A percentile compares a stretch with the other conserved stretches of the same genome.
phyloP scores from a whole-genome alignment of 2,797 vertebrate genomes.

The Cephalopachus bancanus region DNA sequence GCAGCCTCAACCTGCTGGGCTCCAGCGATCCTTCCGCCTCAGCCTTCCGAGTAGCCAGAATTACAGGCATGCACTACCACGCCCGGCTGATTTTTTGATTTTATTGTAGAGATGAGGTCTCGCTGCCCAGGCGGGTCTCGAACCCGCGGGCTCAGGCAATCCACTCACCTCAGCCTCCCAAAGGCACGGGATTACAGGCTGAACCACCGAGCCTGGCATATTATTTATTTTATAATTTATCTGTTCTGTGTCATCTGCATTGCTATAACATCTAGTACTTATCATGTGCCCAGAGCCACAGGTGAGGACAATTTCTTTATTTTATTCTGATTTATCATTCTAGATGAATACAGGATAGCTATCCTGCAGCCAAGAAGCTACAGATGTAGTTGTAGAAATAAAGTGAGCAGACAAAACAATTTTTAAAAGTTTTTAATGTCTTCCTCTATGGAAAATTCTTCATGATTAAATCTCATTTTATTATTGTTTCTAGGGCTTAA shows the following conservation, averaged over 20 bases:
- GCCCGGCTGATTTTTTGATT: too few species aligned
- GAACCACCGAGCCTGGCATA: background rate
- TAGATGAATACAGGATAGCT: background rate
- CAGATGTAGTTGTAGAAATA: background rate
- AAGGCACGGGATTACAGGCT: too few species aligned
- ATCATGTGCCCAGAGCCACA: background rate
- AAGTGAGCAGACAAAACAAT: background rate
- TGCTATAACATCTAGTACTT: background rate
- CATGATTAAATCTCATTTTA: slow-evolving; percentile 29
- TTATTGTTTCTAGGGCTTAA: background rate
- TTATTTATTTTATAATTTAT: background rate
- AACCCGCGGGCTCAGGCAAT: too few species aligned
- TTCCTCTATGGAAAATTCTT: background rate
- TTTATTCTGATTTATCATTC: background rate
- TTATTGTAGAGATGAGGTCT: too few species aligned
- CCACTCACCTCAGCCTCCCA: too few species aligned
- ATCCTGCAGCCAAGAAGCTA: background rate
- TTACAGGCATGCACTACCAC: too few species aligned
- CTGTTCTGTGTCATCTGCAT: background rate
- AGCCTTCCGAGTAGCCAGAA: too few species aligned
- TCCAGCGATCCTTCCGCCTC: too few species aligned
- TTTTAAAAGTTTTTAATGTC: background rate
- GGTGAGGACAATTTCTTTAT: background rate
- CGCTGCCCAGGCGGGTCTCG: too few species aligned
- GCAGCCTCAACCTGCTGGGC: too few species aligned